Evolutionary conservation across 2,888 invertebrate genomes (phyloP).

Genomic region (Lordiphosa fenestrarum): DNA sequence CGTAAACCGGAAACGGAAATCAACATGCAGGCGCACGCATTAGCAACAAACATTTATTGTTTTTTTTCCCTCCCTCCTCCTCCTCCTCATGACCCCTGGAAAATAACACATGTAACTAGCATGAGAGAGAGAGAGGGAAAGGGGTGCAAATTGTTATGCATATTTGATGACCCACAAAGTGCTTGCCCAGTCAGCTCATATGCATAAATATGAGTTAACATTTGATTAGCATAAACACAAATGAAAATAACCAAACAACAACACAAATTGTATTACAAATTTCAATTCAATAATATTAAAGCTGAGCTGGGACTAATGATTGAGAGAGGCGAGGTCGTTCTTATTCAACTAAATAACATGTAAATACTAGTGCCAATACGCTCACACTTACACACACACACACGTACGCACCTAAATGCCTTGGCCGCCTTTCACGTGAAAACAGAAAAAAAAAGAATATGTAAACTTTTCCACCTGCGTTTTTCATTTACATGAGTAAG

Average conservation of each 20-base stretch:
- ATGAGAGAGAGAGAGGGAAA: neutral
- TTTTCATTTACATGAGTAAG: conserved; percentile 73
- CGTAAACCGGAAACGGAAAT: conserved; percentile 59
- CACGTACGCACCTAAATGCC: conserved; percentile 16
- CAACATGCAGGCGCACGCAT: conserved; percentile 57
- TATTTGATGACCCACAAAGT: conserved; percentile 11
- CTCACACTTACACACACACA: conserved; percentile 1
- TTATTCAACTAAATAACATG: conserved; percentile 47
- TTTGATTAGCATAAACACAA: conserved; percentile 8
- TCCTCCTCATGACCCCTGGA: neutral
- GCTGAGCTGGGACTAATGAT: no score
- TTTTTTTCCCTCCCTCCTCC: neutral
- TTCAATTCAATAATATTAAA: no score
- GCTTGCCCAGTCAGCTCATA: conserved; percentile 1
- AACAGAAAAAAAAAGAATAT: no score
- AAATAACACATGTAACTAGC: conserved; percentile 6
- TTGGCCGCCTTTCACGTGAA: conserved; percentile 44
- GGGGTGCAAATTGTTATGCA: conserved; percentile 1
- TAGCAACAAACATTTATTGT: conserved; percentile 11
- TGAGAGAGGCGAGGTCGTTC: conserved; percentile 8
- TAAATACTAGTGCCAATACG: conserved; percentile 53
- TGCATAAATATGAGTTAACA: conserved; percentile 11
- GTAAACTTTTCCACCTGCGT: conserved; percentile 53
- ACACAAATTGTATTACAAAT: no score
- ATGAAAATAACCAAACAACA: neutral